Percentiles rank a stretch among this genome's conserved stretches.
phyloP scores from a whole-genome alignment of 2,113 vertebrate species.

The Myotis yumanensis region DNA sequence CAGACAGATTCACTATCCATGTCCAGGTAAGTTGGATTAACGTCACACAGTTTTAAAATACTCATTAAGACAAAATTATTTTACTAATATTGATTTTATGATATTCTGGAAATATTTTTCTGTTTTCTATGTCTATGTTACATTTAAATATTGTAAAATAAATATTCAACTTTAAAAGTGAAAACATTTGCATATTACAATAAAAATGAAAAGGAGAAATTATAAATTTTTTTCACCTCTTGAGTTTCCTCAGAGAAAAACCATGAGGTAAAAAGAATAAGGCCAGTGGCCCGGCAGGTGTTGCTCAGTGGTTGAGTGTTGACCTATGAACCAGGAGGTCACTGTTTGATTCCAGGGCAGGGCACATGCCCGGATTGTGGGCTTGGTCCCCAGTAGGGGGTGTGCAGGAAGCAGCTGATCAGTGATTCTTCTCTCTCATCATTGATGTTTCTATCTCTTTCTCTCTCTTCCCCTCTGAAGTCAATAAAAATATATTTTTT shows the following conservation, averaged over 20 bases:
- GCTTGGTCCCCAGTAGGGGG: too few species aligned
- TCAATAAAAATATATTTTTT: too few species aligned
- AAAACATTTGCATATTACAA: constrained; percentile 6
- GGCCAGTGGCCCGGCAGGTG: neutral
- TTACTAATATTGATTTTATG: neutral
- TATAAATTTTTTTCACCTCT: neutral
- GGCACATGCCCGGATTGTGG: too few species aligned
- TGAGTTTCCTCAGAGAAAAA: constrained; percentile 1
- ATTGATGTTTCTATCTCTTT: too few species aligned
- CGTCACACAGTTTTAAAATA: neutral
- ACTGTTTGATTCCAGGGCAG: too few species aligned
- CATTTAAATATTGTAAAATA: constrained; percentile 16
- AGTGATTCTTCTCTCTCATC: too few species aligned
- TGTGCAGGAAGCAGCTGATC: too few species aligned
- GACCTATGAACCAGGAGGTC: too few species aligned
- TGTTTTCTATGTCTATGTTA: neutral
- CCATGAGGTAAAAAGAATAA: neutral
- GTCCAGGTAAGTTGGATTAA: neutral
- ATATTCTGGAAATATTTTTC: neutral
- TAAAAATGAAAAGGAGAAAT: constrained; percentile 27
- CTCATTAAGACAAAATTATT: neutral
- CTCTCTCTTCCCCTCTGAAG: too few species aligned
- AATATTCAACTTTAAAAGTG: neutral
- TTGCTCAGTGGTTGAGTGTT: too few species aligned
- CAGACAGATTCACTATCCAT: neutral